phyloP scores from a whole-genome alignment of 2,888 invertebrate species.

The Andrena hattorfiana region DNA sequence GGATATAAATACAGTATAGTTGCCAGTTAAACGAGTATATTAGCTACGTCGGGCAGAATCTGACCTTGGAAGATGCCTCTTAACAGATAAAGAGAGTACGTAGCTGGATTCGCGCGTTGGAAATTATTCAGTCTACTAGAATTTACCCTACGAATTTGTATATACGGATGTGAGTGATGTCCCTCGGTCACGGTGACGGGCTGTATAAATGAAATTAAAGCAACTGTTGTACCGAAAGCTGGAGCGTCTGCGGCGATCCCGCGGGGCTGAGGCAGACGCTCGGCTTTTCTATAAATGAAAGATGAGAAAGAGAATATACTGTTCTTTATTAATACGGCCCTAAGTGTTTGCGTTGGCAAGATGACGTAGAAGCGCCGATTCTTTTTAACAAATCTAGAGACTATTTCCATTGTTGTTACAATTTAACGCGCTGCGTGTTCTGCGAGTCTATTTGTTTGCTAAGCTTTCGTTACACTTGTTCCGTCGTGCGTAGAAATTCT shows the following conservation, averaged over 20 bases:
- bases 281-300: slow-evolving; percentile 45
- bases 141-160: slow-evolving; percentile 57
- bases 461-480: slow-evolving; percentile 53
- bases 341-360: slow-evolving; percentile 59
- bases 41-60: slow-evolving; percentile 63
- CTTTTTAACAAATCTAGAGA: slow-evolving; percentile 60
- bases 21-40: slow-evolving; percentile 29
- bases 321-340: slow-evolving; percentile 63
- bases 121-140: slow-evolving; percentile 55
- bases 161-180: slow-evolving; percentile 65
- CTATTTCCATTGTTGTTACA: slow-evolving; percentile 63
- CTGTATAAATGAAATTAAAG: slow-evolving; percentile 59
- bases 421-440: slow-evolving; percentile 50
- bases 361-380: slow-evolving; percentile 41
- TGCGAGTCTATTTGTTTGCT: slow-evolving; percentile 59
- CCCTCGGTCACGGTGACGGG: slow-evolving; percentile 53
- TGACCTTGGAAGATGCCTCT: slow-evolving; percentile 57
- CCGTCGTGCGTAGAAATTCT: slow-evolving; percentile 30
- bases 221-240: slow-evolving; percentile 52
- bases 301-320: slow-evolving; percentile 32
- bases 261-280: slow-evolving; percentile 51
- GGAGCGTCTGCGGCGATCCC: slow-evolving; percentile 43
- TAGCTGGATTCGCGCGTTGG: slow-evolving; percentile 59
- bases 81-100: slow-evolving; percentile 47
- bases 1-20: slow-evolving; percentile 38